Evolutionary conservation across 2,888 invertebrate species (phyloP), one percentile per base, ranked within the genome.

Genomic region (Gerris lacustris): DNA sequence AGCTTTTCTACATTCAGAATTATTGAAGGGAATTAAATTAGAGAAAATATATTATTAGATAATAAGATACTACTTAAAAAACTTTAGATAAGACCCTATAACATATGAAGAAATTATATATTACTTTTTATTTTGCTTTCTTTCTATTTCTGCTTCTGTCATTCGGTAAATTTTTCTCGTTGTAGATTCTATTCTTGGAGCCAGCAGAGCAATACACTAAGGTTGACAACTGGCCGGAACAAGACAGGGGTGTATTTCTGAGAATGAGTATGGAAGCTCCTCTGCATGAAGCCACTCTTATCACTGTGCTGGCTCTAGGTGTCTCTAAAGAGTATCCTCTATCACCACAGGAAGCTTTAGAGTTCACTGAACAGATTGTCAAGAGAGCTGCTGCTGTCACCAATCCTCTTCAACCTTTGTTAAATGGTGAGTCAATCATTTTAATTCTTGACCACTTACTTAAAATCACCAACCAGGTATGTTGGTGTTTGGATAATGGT

Each of bases 181-280:
- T n/a, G n/a, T n/a, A n/a, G 83, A 84, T 90, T 77, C 84, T 92
- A 79, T 84, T 93, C 74, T 83, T 92, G 74, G 92, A 92, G 79
- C 76, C 85, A 86, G 71, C 85, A 87, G 94, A 94, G 73, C 86
- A 88, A 72, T 94, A 94, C 82, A 89, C 88, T 77, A 91, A 91
- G 80, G 83, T 87, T 73, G 90, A 91, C 81, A 90, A 90, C 80
- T 96, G 96, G 94, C 95, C 95, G 0, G 97, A 98, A 81, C 87
- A 88, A 7, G 96, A 97, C 77, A 85, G 96, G 75, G 86, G 87
- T 45, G 81, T 88, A 67, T 86, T 91, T 70, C 84, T 94, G 78
- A 84, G 95, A 44, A 82, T 95, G 71, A 90, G 92, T 71, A 89
- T 91, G 55, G 96, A 97, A 80, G 90, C 93, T 17, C 96, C 96